Conservation (phyloP, 2,113 vertebrate species). For the Sorex araneus region DNA sequence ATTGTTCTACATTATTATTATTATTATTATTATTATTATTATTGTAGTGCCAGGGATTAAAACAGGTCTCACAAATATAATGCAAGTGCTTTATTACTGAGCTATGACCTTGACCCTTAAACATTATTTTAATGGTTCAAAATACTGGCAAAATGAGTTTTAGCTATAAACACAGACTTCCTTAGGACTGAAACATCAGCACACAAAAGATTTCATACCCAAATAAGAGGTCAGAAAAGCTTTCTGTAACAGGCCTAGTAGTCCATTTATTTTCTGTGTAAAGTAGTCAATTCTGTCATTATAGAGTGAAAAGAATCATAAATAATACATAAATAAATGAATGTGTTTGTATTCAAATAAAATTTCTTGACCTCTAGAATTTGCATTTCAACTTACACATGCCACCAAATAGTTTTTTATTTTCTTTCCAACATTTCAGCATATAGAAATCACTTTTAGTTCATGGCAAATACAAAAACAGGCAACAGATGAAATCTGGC, state of each 20-base stretch:
- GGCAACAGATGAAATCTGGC: not conserved
- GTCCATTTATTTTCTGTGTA: not conserved
- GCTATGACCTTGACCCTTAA: not conserved
- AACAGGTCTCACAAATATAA: no score
- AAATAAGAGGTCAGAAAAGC: not conserved
- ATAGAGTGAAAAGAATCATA: not conserved
- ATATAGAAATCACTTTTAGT: not conserved
- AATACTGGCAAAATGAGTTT: not conserved
- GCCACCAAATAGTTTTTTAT: not conserved
- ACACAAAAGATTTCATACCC: not conserved
- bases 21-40: no score
- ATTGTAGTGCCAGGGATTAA: no score
- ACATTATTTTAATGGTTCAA: slow-evolving; percentile 16
- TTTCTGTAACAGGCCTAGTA: not conserved
- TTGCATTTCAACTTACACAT: slow-evolving; percentile 12
- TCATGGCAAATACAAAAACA: not conserved
- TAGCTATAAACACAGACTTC: not conserved
- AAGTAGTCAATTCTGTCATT: not conserved
- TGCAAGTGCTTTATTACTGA: no score
- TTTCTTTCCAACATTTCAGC: not conserved
- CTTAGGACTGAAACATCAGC: not conserved
- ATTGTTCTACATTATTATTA: no score
- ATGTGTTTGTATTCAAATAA: not conserved
- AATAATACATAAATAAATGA: not conserved
- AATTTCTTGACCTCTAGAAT: not conserved